Evolutionary conservation across 2,113 vertebrate species (phyloP).

Genomic region (Chamaea fasciata): DNA sequence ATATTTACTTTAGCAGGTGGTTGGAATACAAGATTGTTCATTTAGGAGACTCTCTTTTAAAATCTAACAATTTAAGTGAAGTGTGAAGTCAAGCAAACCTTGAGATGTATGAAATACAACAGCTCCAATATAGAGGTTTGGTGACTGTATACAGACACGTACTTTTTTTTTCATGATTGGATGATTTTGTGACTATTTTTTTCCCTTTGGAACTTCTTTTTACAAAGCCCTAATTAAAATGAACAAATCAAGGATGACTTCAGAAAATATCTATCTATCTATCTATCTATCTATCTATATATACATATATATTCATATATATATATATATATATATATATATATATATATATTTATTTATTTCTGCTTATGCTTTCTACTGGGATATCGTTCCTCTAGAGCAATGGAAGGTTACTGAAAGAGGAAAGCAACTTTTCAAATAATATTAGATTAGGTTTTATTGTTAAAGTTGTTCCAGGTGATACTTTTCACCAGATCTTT

Average conservation of each 20-base stretch:
- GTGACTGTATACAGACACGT: not conserved
- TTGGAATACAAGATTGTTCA: not conserved
- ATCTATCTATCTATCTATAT: too few species aligned
- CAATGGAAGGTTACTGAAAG: not conserved
- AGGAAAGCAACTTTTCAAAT: not conserved
- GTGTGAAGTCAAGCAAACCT: not conserved
- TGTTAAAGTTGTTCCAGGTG: not conserved
- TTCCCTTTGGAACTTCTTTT: not conserved
- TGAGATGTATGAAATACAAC: not conserved
- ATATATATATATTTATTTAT: not conserved
- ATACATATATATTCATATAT: too few species aligned
- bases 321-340: too few species aligned
- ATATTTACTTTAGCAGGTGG: not conserved
- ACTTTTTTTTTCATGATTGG: not conserved
- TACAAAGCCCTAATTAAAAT: not conserved
- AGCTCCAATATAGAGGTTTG: not conserved
- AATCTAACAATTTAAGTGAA: not conserved
- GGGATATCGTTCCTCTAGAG: not conserved
- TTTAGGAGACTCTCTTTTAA: not conserved
- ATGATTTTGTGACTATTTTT: not conserved
- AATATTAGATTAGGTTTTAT: not conserved
- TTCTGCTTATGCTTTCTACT: not conserved
- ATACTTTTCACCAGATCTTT: not conserved
- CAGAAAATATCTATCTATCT: too few species aligned
- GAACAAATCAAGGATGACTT: not conserved